Conservation (phyloP, 2,113 vertebrate species). For the Oriolus oriolus region DNA sequence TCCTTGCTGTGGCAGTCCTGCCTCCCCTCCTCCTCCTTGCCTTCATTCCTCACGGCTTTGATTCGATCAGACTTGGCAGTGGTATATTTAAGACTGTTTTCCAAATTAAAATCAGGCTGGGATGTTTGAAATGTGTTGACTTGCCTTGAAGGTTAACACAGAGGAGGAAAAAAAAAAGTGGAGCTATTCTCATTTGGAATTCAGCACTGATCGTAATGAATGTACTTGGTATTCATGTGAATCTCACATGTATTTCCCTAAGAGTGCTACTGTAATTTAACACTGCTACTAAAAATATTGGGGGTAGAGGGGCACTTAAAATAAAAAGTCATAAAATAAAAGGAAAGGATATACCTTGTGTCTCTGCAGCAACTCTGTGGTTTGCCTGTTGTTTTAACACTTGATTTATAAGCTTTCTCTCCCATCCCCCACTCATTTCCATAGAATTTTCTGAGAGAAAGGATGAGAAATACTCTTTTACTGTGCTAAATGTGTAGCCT, state of each 20-base stretch:
- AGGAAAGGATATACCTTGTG: not conserved
- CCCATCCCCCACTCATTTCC: not conserved
- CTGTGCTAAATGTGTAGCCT: constrained; percentile 11
- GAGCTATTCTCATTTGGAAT: constrained; percentile 62
- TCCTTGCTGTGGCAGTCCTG: constrained; percentile 28
- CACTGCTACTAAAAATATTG: constrained; percentile 1
- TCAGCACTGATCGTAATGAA: constrained; percentile 47
- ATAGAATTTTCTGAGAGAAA: constrained; percentile 32
- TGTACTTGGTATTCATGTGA: constrained; percentile 23
- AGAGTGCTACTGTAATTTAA: constrained; percentile 39
- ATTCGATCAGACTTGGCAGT: constrained; percentile 25
- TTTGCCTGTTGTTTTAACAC: not conserved
- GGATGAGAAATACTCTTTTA: constrained; percentile 15
- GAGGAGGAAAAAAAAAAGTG: not conserved
- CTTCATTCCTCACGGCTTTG: not conserved
- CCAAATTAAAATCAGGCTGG: constrained; percentile 61
- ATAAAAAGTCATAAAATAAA: not conserved
- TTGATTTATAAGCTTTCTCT: constrained; percentile 40
- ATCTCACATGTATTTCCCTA: constrained; percentile 37
- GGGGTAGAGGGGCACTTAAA: constrained; percentile 5
- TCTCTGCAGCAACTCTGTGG: not conserved
- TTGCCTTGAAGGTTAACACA: constrained; percentile 55
- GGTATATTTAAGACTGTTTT: constrained; percentile 62
- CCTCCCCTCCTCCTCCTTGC: not conserved
- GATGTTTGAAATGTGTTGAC: constrained; percentile 58